Base-by-base conservation (phyloP, 1,140 invertebrate genomes). In the Luehdorfia chinensis region DNA sequence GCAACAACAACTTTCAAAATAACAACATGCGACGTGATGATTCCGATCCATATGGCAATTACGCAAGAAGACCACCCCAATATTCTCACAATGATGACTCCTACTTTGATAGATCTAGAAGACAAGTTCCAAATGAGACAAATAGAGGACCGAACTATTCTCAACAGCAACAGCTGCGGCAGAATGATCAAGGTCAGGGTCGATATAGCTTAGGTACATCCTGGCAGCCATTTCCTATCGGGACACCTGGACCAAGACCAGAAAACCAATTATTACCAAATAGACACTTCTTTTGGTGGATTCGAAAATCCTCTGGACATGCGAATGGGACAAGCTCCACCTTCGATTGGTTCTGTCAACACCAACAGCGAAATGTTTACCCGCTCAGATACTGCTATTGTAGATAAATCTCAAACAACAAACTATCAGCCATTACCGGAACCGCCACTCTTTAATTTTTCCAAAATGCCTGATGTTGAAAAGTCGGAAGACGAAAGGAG, bases 401-500 rank as follows among this genome's bases (percentile, higher is more conserved):
- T 47, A 36, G 7, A 56, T 56, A 9, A 59, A 59, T 23, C 47
- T 21, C 8, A 61, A 56, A 7, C 34, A 34, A 3, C 66, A 57
- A 15, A 44, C 57, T 75, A 61, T 36, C 57, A 49, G 7, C 66
- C 73, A 0, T 85, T 90, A 0, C 89, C 90, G 0, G 88, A 90
- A 44, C 90, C 90, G 1, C 91, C 91, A 0, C 56, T 71, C 72
- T 59, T 90, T 79, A 51, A 84, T 66, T 77, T 87, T 68, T 25
- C 87, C 59, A 73, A 87, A 75, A 48, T 84, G 67, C 32, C 47
- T 0, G 75, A 80, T 4, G 16, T 71, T 0, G 59, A 84, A 1
- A 79, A 78, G 15, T 85, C 83, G 0, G 90, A 90, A 19, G 89
- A 91, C 34, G 90, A 90, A 47, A 89, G 89, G 23, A 91, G 90